Evolutionary conservation across 2,113 vertebrate genomes (phyloP), one percentile per base, ranked within the genome.

Genomic region (Sturnus vulgaris): DNA sequence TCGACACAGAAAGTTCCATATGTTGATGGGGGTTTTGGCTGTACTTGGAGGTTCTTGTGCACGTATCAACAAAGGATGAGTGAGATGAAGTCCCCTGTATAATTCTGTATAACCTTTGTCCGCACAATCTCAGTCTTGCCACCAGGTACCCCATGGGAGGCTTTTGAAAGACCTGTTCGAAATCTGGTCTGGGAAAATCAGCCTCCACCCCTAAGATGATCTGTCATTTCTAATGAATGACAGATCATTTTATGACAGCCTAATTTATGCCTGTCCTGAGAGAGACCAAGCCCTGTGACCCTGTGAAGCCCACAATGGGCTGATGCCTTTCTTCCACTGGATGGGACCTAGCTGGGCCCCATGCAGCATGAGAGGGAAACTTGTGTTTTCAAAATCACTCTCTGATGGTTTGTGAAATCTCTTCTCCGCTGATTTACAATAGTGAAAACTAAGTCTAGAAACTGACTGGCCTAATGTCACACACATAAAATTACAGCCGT

Each of bases 281-380:
- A 35, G 27, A 42, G 21, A 10, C 39, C 24, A 14, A 79, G n/a
- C 13, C 37, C 11, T 46, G 53, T 25, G 61, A 24, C 5, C 44
- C 3, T 30, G 5, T 4, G 19, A 44, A 55, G 40, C 14, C 19
- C 22, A 1, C 39, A 4, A 0, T 3, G 9, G 11, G 1, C 53
- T 9, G 35, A 4, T 13, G 9, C 7, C 7, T 44, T 52, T 27
- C 18, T 28, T 35, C 19, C 30, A 21, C 40, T 12, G 35, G 7
- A 2, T 20, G 5, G 35, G 12, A 56, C 22, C 18, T 3, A 4
- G 8, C 35, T 14, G 3, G 0, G 1, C 8, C 49, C 30, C 44
- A 3, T 2, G 4, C 16, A 44, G 16, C 17, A 5, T 1, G 1
- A n/a, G 15, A 46, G 53, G 11, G 14, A 57, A 85, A 40, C 17